Evolutionary conservation across 92 coral and sea anemone species (phyloP).

Genomic region (Umimayanthus chanpuru): DNA sequence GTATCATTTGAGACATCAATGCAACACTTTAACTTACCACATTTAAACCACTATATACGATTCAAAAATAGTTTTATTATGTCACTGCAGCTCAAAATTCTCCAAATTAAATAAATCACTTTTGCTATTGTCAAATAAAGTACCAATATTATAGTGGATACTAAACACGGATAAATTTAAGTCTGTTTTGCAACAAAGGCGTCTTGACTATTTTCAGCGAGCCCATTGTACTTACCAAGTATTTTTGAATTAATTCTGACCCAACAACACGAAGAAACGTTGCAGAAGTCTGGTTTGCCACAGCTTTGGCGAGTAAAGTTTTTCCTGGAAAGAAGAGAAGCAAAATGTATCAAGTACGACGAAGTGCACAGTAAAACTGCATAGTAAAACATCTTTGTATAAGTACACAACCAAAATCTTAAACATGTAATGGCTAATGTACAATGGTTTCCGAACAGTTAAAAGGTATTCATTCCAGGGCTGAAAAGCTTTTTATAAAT

Average conservation of each 20-base stretch:
- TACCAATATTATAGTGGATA: background rate
- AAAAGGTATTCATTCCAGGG: too few species aligned
- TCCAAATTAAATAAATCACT: background rate
- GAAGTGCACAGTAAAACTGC: too few species aligned
- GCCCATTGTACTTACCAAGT: constrained; percentile 70
- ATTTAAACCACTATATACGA: too few species aligned
- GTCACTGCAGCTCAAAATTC: background rate
- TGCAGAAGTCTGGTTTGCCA: constrained; percentile 98
- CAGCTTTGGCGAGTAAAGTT: constrained; percentile 95
- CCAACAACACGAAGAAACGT: constrained; percentile 97
- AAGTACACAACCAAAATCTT: too few species aligned
- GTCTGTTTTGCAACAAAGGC: background rate
- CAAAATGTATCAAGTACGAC: background rate
- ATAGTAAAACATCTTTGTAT: too few species aligned
- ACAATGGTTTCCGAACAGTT: too few species aligned
- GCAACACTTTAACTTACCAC: too few species aligned
- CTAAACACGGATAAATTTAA: background rate
- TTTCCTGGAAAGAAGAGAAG: constrained; percentile 66
- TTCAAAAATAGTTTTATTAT: too few species aligned
- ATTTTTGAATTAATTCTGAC: constrained; percentile 98
- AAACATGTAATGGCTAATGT: too few species aligned
- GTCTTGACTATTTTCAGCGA: background rate
- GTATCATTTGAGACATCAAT: too few species aligned
- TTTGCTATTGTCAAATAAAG: too few species aligned
- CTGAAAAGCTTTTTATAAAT: too few species aligned